Percentiles rank a stretch among this genome's conserved stretches.
Evolutionary conservation across 1,140 invertebrate genomes (phyloP).

Genomic region (Pseudachorutes palmiensis): DNA sequence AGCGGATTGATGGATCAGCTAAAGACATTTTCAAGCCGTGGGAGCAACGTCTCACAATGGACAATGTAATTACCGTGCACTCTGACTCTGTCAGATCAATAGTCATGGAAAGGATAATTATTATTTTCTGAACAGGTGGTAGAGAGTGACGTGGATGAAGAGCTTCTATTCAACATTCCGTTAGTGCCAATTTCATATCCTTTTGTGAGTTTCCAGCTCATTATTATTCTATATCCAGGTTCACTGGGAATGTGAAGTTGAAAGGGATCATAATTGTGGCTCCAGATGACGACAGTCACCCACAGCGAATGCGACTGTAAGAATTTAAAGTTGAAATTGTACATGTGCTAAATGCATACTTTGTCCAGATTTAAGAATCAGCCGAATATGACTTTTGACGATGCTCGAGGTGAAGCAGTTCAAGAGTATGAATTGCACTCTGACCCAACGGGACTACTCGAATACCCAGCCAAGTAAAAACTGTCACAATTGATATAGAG

Average conservation of each 20-base stretch:
- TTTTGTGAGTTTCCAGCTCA: neutral
- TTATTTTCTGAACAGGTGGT: conserved; percentile 61
- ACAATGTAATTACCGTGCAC: conserved; percentile 49
- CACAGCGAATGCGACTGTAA: conserved; percentile 77
- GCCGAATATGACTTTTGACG: conserved; percentile 89
- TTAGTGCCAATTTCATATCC: conserved; percentile 44
- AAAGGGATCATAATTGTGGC: conserved; percentile 87
- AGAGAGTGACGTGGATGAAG: conserved; percentile 88
- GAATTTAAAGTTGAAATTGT: conserved; percentile 39
- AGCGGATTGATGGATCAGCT: conserved; percentile 71
- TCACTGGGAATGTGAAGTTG: conserved; percentile 87
- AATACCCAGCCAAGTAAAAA: conserved; percentile 83
- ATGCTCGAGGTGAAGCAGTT: conserved; percentile 60
- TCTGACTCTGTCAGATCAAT: neutral
- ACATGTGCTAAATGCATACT: neutral
- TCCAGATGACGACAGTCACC: conserved; percentile 72
- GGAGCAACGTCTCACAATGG: conserved; percentile 69
- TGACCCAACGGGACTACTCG: conserved; percentile 67
- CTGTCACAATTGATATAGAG: no score
- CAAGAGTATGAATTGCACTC: conserved; percentile 83
- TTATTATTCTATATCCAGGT: conserved; percentile 47
- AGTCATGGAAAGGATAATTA: neutral
- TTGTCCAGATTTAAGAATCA: conserved; percentile 76
- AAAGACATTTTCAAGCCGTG: conserved; percentile 85
- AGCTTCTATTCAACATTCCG: conserved; percentile 90